These are phyloP conservation scores for Aspidoscelis tigris DNA, from an alignment of 2,113 vertebrate genomes.

Conservation along the genomic window DNA sequence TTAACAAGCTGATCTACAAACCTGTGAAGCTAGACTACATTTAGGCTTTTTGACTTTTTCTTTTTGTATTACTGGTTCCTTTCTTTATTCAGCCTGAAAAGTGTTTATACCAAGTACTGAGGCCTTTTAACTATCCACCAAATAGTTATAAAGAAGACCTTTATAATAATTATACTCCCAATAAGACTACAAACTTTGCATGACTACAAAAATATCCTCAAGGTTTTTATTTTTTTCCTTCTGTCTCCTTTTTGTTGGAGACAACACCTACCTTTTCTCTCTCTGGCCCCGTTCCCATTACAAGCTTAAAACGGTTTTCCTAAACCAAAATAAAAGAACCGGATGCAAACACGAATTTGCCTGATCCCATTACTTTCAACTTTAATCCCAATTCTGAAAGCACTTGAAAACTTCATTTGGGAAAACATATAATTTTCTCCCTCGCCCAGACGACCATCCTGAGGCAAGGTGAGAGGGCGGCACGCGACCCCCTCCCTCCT, in stretches of 20 bases:
- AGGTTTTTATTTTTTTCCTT: not conserved
- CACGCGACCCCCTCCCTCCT: too few relatives aligned
- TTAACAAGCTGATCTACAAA: constrained; percentile 10
- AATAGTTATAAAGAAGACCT: not conserved
- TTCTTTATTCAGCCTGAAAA: not conserved
- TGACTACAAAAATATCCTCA: not conserved
- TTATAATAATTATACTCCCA: not conserved
- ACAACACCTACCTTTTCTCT: too few relatives aligned
- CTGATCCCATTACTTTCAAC: too few relatives aligned
- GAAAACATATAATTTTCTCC: too few relatives aligned
- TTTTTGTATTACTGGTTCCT: not conserved
- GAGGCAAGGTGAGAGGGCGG: too few relatives aligned
- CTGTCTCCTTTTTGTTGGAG: not conserved
- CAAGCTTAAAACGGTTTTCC: too few relatives aligned
- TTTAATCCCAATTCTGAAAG: too few relatives aligned
- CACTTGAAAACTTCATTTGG: too few relatives aligned
- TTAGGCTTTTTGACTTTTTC: not conserved
- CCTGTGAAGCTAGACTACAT: not conserved
- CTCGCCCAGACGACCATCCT: too few relatives aligned
- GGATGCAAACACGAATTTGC: too few relatives aligned
- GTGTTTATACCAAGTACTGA: not conserved
- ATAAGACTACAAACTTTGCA: not conserved
- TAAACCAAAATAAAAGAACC: too few relatives aligned
- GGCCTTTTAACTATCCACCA: not conserved
- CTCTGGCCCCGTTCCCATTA: too few relatives aligned